phyloP scores from a whole-genome alignment of 2,888 invertebrate genomes.

The Sesamia inferens region DNA sequence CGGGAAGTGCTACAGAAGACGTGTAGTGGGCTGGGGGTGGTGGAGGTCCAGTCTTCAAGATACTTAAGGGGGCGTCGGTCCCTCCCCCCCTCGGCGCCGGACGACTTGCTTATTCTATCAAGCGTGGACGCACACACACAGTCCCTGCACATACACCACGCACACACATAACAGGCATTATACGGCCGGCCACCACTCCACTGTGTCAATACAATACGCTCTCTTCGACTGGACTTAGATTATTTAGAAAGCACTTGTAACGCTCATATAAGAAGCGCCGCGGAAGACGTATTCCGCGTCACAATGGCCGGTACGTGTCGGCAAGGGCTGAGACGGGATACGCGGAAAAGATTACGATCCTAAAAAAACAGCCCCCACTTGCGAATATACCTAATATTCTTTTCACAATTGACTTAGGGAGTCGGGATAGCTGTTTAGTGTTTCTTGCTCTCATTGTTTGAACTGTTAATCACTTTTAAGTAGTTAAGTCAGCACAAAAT shows the following conservation, averaged over 20 bases:
- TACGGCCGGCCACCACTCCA: conserved; percentile 90
- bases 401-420: conserved; percentile 81
- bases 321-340: conserved; percentile 85
- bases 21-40: conserved; percentile 87
- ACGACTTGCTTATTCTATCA: conserved; percentile 90
- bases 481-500: not conserved
- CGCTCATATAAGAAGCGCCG: conserved; percentile 90
- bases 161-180: conserved; percentile 84
- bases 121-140: conserved; percentile 85
- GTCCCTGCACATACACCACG: conserved; percentile 71
- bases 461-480: conserved; percentile 38
- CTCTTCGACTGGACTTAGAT: conserved; percentile 90
- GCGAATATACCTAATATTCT: conserved; percentile 85
- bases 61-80: conserved; percentile 80
- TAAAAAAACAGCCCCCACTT: conserved; percentile 88
- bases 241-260: conserved; percentile 91
- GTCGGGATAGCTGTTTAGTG: conserved; percentile 70
- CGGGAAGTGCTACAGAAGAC: conserved; percentile 88
- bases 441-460: conserved; percentile 66
- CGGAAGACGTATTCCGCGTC: conserved; percentile 88
- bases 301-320: conserved; percentile 90
- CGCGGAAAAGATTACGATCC: conserved; percentile 89
- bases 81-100: conserved; percentile 81
- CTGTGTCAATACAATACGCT: conserved; percentile 91
- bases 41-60: conserved; percentile 89